Evolutionary conservation across 2,888 invertebrate genomes (phyloP).

Genomic region (Iphiclides podalirius): DNA sequence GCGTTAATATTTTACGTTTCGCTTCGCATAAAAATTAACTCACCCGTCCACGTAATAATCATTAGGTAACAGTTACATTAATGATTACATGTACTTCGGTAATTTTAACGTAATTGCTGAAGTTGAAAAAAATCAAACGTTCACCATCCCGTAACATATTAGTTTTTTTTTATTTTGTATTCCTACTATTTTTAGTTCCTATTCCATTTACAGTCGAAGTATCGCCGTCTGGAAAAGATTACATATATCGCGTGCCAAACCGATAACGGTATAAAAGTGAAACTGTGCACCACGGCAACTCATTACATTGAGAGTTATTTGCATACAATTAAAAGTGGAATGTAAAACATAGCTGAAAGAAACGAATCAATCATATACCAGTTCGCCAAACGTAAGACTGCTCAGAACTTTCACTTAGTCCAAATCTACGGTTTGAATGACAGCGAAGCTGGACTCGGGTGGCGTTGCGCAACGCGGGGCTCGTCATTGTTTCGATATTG

Average conservation of each 20-base stretch:
- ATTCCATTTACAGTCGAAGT: too few relatives aligned
- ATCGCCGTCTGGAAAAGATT: too few relatives aligned
- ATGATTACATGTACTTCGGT: constrained; percentile 74
- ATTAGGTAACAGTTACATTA: constrained; percentile 70
- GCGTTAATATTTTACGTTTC: constrained; percentile 77
- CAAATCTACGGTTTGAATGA: constrained; percentile 50
- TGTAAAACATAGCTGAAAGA: constrained; percentile 6
- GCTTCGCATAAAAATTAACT: constrained; percentile 45
- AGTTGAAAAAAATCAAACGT: constrained; percentile 42
- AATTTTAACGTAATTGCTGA: constrained; percentile 64
- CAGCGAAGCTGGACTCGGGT: constrained; percentile 56
- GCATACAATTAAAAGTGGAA: constrained; percentile 12
- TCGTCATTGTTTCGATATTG: constrained; percentile 76
- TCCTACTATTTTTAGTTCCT: too few relatives aligned
- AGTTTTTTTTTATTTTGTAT: too few relatives aligned
- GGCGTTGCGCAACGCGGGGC: constrained; percentile 62
- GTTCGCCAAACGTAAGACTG: constrained; percentile 26
- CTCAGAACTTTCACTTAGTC: constrained; percentile 45
- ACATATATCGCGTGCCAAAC: too few relatives aligned
- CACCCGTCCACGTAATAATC: constrained; percentile 62
- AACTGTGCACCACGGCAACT: constrained; percentile 3
- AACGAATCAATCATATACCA: constrained; percentile 20
- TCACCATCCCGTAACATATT: constrained; percentile 1
- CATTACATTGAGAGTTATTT: constrained; percentile 7
- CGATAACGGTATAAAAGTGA: constrained; percentile 5